A percentile compares a stretch with the other conserved stretches of the same genome.
phyloP scores from a whole-genome alignment of 2,888 invertebrate genomes.

The Melieria omissa region DNA sequence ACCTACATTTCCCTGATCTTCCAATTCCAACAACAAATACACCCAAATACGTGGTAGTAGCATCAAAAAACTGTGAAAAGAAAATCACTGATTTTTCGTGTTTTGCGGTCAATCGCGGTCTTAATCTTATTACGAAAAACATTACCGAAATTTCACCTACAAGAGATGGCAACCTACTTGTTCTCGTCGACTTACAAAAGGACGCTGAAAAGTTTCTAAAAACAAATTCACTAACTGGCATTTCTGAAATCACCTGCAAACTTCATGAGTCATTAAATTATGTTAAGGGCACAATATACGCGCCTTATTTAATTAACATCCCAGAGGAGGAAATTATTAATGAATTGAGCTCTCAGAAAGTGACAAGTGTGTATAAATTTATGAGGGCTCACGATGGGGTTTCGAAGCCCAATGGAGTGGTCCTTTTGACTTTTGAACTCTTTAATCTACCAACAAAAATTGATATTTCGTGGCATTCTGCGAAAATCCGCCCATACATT shows the following conservation, averaged over 20 bases:
- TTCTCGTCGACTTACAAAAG: constrained; percentile 1
- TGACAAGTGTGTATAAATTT: neutral
- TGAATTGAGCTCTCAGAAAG: constrained; percentile 23
- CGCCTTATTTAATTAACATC: constrained; percentile 24
- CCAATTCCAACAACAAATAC: neutral
- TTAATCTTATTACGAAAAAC: neutral
- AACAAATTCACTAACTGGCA: constrained; percentile 4
- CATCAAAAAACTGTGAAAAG: constrained; percentile 7
- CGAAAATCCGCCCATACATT: neutral
- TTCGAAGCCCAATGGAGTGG: neutral
- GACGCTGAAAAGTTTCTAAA: neutral
- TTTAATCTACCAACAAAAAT: neutral
- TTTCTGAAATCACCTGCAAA: constrained; percentile 6
- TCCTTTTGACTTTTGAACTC: neutral
- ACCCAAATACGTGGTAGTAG: neutral
- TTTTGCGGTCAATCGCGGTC: neutral
- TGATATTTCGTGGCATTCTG: neutral
- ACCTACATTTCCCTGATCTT: constrained; percentile 6
- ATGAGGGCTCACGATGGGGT: no score
- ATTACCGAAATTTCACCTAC: neutral
- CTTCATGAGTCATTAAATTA: constrained; percentile 13
- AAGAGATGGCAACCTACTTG: constrained; percentile 14
- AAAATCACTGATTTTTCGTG: constrained; percentile 10
- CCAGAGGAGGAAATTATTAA: constrained; percentile 31
- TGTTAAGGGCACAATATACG: constrained; percentile 19